A percentile compares a stretch with the other conserved stretches of the same genome.
Evolutionary conservation across 2,797 vertebrate genomes (phyloP).

Genomic region (Tapirus indicus): DNA sequence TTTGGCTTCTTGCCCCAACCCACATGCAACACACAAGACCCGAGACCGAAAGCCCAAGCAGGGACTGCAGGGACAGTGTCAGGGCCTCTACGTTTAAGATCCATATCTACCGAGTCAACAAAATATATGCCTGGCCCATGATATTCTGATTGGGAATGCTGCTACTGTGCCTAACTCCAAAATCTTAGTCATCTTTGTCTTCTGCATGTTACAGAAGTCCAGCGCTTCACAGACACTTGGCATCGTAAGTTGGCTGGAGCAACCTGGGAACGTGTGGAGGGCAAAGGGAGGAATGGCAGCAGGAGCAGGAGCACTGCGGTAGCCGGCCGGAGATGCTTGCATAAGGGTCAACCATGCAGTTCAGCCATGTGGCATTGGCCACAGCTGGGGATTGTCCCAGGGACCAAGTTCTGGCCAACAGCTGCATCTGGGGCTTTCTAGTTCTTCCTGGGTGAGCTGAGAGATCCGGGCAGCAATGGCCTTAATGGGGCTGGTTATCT

Average conservation of each 20-base stretch:
- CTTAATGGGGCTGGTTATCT: not conserved
- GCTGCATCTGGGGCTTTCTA: not conserved
- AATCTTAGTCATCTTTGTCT: not conserved
- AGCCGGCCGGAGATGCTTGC: too few species aligned
- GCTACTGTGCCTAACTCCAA: not conserved
- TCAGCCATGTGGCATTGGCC: not conserved
- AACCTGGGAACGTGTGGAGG: not conserved
- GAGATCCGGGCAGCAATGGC: not conserved
- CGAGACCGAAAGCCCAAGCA: not conserved
- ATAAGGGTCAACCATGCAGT: not conserved
- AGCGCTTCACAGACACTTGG: not conserved
- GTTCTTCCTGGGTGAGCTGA: not conserved
- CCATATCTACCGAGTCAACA: not conserved
- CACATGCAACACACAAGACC: not conserved
- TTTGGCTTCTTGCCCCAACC: not conserved
- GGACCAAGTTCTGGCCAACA: not conserved
- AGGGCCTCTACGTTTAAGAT: not conserved
- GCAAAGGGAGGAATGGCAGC: not conserved
- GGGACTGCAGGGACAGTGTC: not conserved
- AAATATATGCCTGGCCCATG: fast-evolving
- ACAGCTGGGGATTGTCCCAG: not conserved
- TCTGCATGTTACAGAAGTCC: not conserved
- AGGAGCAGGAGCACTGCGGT: fast-evolving
- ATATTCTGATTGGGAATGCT: not conserved
- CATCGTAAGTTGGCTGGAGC: too few species aligned